Evolutionary conservation across 2,797 vertebrate species (phyloP), one percentile per base, ranked within the genome.

Genomic region (Anableps anableps): DNA sequence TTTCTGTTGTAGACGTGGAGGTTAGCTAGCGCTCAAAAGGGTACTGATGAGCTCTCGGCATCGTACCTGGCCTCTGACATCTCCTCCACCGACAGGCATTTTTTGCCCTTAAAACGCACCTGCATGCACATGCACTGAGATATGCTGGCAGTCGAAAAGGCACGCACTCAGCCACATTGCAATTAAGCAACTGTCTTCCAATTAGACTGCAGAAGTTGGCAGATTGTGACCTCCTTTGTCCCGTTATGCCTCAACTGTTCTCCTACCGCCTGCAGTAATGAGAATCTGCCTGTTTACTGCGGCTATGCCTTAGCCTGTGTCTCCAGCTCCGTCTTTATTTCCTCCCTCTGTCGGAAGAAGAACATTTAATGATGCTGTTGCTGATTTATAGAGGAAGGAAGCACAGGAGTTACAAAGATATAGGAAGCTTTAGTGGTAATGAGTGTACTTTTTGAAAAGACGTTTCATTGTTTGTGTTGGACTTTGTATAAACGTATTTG

Each of bases 101-200:
- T 50, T 82, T 72, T 5, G 38, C 70, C 76, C 76, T 83, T 53
- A 68, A 66, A 80, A 76, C 76, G 79, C 71, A 75, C 75, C 72
- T 66, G 31, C 8, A 36, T 77, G 60, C 78, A 75, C 36, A 47
- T 16, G 9, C 45, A 55, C 77, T 45, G 45, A 26, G 8, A 60
- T 21, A 26, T 19, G 45, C 64, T 41, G 45, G 45, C 78, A 76
- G 74, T 47, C 29, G 71, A 45, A 76, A 70, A 75, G 41, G 38
- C 38, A 38, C 53, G 73, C 50, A 41, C 34, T 16, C 1, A 31
- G 80, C 64, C 47, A 75, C 74, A 78, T 84, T 58, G 84, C 92
- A 94, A 93, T 95, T 95, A 95, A 86, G 79, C 79, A 81, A 85
- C 88, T 85, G 73, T 91, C 92, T 81, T 93, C 93, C 93, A 95